phyloP scores from a whole-genome alignment of 2,113 vertebrate genomes.

The Hirundichthys speculiger region DNA sequence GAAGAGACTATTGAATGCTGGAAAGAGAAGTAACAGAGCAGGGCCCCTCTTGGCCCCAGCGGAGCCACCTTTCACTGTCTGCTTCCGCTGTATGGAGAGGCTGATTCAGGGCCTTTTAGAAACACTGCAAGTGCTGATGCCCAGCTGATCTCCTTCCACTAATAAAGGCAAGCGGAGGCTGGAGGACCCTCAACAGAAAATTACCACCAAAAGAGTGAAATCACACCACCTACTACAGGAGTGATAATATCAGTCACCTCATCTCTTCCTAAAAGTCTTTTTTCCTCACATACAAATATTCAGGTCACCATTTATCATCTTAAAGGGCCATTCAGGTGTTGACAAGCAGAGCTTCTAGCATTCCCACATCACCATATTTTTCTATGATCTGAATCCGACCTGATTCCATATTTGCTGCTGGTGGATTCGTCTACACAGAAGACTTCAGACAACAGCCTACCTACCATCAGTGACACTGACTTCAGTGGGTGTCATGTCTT shows the following conservation, averaged over 20 bases:
- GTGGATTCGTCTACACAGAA: no score
- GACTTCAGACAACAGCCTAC: no score
- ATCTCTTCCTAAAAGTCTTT: conserved; percentile 10
- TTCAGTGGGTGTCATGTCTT: no score
- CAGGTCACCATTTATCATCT: background rate
- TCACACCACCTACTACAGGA: conserved; percentile 65
- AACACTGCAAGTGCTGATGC: conserved; percentile 83
- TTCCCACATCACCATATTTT: no score
- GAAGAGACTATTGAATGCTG: conserved; percentile 85
- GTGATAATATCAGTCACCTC: conserved; percentile 52
- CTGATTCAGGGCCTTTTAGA: conserved; percentile 71
- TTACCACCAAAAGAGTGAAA: conserved; percentile 84
- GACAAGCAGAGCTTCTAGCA: no score
- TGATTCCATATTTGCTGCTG: no score
- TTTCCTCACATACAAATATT: conserved; percentile 16
- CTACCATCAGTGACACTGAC: no score
- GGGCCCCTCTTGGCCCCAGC: conserved; percentile 80
- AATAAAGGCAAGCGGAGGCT: conserved; percentile 86
- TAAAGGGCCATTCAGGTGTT: no score
- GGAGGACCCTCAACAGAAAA: conserved; percentile 88
- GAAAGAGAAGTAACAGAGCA: conserved; percentile 80
- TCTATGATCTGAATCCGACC: no score
- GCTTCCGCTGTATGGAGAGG: conserved; percentile 85
- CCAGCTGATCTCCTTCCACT: conserved; percentile 81
- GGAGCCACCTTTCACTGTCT: conserved; percentile 87